phyloP scores from a whole-genome alignment of 2,888 invertebrate genomes.

The Thereva nobilitata region DNA sequence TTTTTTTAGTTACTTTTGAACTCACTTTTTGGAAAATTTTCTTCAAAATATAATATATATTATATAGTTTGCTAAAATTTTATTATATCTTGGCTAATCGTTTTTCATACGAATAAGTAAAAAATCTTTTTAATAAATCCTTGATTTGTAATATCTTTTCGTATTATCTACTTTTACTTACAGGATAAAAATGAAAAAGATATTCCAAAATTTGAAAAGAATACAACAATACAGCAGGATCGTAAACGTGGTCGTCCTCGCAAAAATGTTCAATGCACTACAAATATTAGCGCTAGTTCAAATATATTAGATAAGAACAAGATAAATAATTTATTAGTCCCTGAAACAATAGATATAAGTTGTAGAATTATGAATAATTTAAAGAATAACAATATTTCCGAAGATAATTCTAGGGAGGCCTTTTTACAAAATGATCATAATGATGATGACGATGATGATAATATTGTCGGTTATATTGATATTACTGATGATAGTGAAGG shows the following conservation, averaged over 20 bases:
- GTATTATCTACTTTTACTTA: not conserved
- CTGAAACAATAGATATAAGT: conserved; percentile 5
- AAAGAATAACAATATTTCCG: no score
- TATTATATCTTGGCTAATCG: conserved; percentile 37
- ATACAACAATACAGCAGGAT: conserved; percentile 10
- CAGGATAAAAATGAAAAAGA: conserved; percentile 37
- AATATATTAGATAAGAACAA: conserved; percentile 21
- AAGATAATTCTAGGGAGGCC: no score
- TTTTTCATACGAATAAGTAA: conserved; percentile 33
- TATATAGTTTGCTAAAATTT: no score
- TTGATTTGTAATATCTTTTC: conserved; percentile 9
- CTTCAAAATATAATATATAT: no score
- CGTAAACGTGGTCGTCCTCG: conserved; percentile 35
- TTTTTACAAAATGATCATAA: no score
- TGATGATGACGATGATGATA: no score
- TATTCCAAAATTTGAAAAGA: conserved; percentile 26
- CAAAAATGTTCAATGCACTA: conserved; percentile 21
- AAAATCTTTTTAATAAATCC: conserved; percentile 4
- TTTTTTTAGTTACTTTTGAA: no score
- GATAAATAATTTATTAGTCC: conserved; percentile 6
- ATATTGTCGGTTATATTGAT: no score
- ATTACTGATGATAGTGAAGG: no score
- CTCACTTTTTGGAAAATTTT: no score
- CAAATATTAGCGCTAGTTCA: conserved; percentile 31
- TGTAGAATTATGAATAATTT: no score